These are phyloP conservation scores for Echinarachnius parma DNA, from an alignment of 53 echinoderm and acorn worm genomes.

Conservation along the genomic window DNA sequence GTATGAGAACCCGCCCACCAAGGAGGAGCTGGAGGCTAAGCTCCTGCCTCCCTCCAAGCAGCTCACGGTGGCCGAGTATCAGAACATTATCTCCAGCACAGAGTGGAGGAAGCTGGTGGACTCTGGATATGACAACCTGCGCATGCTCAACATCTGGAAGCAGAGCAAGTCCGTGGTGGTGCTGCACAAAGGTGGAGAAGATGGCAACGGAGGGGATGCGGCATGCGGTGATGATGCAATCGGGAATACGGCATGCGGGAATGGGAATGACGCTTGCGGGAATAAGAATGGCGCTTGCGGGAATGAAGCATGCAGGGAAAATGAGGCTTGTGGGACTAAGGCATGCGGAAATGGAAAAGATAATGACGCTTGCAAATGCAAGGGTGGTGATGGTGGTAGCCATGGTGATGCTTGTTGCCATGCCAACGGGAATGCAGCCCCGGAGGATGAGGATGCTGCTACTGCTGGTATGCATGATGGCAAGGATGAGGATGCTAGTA, in stretches of 20 bases:
- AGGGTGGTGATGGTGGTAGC: too few relatives aligned
- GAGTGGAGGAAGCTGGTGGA: constrained; percentile 83
- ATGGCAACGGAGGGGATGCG: too few relatives aligned
- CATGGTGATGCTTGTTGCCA: too few relatives aligned
- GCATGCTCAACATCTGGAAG: constrained; percentile 53
- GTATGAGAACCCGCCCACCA: constrained; percentile 70
- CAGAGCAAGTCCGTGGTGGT: constrained; percentile 45
- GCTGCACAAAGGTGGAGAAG: constrained; percentile 43
- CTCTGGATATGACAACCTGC: constrained; percentile 91
- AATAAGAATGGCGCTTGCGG: constrained; percentile 22
- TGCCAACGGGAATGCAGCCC: too few relatives aligned
- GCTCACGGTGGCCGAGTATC: constrained; percentile 53
- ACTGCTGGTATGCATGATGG: too few relatives aligned
- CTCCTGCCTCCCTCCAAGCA: constrained; percentile 16
- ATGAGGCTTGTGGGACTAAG: too few relatives aligned
- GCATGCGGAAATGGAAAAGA: too few relatives aligned
- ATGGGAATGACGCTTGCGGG: constrained; percentile 6
- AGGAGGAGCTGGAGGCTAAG: constrained; percentile 30
- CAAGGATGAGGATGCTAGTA: too few relatives aligned
- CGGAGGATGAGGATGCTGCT: too few relatives aligned
- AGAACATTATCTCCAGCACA: constrained; percentile 55
- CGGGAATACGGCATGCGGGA: background rate
- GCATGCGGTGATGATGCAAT: constrained; percentile 15
- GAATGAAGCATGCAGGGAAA: too few relatives aligned
- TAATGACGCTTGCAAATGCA: too few relatives aligned